Conservation (phyloP, 1,140 invertebrate species). For the Araneus ventricosus region DNA sequence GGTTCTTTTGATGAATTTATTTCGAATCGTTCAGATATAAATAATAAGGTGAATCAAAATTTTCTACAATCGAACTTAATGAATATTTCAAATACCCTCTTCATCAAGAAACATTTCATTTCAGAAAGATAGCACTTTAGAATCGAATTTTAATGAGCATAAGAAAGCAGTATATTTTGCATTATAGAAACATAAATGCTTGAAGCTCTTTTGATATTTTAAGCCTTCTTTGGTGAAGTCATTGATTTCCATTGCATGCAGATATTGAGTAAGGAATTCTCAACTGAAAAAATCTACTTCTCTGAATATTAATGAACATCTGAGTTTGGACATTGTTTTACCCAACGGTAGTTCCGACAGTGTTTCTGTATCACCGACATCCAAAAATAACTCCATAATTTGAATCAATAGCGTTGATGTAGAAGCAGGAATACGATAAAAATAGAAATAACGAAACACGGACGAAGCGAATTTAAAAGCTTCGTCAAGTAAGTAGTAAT, state of each 20-base stretch:
- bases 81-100: too few relatives aligned
- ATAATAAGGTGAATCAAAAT: too few relatives aligned
- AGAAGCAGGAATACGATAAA: slow-evolving; percentile 15
- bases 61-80: too few relatives aligned
- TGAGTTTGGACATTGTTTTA: slow-evolving; percentile 1
- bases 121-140: too few relatives aligned
- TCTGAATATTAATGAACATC: neutral
- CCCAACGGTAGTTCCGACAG: neutral
- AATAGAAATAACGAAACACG: slow-evolving; percentile 5
- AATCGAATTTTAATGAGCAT: too few relatives aligned
- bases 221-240: neutral
- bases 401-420: slow-evolving; percentile 26
- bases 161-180: too few relatives aligned
- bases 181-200: too few relatives aligned
- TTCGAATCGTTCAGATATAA: too few relatives aligned
- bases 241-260: neutral
- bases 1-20: too few relatives aligned
- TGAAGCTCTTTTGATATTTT: too few relatives aligned
- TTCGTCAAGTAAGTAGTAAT: slow-evolving; percentile 1
- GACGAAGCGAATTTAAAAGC: neutral
- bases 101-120: too few relatives aligned
- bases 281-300: neutral
- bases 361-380: neutral
- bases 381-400: slow-evolving; percentile 12
- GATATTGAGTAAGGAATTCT: neutral